Conservation (phyloP, 2,888 invertebrate genomes). For the Adelognathus sp. region DNA sequence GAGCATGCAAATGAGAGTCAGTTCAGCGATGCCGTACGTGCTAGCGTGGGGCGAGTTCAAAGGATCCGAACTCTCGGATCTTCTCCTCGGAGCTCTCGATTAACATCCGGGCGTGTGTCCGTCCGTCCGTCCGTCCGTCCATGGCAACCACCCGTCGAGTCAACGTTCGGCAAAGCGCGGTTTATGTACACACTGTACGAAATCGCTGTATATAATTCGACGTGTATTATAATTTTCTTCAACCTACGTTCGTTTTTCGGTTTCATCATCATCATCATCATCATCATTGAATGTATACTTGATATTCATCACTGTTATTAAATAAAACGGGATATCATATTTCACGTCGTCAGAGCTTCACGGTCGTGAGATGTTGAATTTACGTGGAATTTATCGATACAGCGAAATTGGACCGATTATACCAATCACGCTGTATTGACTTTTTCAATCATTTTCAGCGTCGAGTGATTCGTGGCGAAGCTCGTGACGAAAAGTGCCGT, state of each 20-base stretch:
- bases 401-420: constrained; percentile 27
- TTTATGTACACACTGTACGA: not conserved
- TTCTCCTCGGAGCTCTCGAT: constrained; percentile 50
- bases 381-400: constrained; percentile 29
- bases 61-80: constrained; percentile 55
- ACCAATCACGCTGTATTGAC: constrained; percentile 33
- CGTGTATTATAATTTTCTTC: constrained; percentile 34
- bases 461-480: constrained; percentile 23
- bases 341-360: not conserved
- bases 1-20: constrained; percentile 51
- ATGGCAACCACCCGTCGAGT: constrained; percentile 54
- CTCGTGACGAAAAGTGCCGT: constrained; percentile 22
- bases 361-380: constrained; percentile 12
- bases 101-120: constrained; percentile 54
- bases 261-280: constrained; percentile 4
- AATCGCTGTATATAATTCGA: constrained; percentile 24
- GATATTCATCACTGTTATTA: constrained; percentile 31
- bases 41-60: constrained; percentile 51
- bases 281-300: constrained; percentile 26
- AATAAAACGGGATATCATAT: constrained; percentile 28
- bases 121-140: constrained; percentile 37
- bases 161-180: constrained; percentile 11
- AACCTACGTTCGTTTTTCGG: not conserved
- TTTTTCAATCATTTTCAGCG: constrained; percentile 20
- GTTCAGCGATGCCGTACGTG: constrained; percentile 23